Percentiles rank a stretch among this genome's conserved stretches.
Evolutionary conservation across 2,888 invertebrate genomes (phyloP).

Genomic region (Stomorhina lunata): DNA sequence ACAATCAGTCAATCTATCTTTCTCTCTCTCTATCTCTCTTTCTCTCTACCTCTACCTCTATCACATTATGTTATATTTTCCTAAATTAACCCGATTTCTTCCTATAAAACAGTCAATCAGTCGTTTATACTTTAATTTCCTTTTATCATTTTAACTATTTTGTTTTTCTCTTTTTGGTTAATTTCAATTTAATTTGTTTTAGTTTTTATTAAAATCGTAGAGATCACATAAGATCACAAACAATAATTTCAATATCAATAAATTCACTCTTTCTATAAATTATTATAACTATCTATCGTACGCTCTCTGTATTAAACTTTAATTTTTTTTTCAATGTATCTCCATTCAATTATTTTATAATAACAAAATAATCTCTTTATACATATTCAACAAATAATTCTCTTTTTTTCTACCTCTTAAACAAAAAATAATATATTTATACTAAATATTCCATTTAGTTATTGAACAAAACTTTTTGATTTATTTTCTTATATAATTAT

Average conservation of each 20-base stretch:
- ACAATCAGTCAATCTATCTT: slow-evolving; percentile 52
- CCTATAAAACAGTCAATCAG: slow-evolving; percentile 29
- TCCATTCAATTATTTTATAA: slow-evolving; percentile 4
- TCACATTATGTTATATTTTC: slow-evolving; percentile 5
- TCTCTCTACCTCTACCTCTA: slow-evolving; percentile 2
- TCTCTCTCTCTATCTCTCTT: slow-evolving; percentile 17
- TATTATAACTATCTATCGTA: slow-evolving; percentile 51
- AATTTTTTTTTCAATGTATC: slow-evolving; percentile 24
- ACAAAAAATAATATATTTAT: slow-evolving; percentile 22
- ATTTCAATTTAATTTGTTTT: slow-evolving; percentile 16
- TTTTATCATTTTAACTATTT: slow-evolving; percentile 22
- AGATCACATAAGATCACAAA: slow-evolving; percentile 31
- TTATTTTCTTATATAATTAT: slow-evolving; percentile 43
- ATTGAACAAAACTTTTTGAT: slow-evolving; percentile 9
- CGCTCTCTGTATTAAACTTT: slow-evolving; percentile 34
- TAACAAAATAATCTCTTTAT: slow-evolving; percentile 12
- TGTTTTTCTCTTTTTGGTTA: slow-evolving; percentile 15
- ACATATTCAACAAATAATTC: slow-evolving; percentile 38
- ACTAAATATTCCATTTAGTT: slow-evolving; percentile 3
- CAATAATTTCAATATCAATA: no score
- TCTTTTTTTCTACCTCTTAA: slow-evolving; percentile 1
- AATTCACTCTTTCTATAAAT: slow-evolving; percentile 26
- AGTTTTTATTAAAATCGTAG: background rate
- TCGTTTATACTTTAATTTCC: slow-evolving; percentile 3
- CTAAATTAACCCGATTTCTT: background rate